Evolutionary conservation across 2,797 vertebrate genomes (phyloP).

Genomic region (Chaetodon trifasciatus): DNA sequence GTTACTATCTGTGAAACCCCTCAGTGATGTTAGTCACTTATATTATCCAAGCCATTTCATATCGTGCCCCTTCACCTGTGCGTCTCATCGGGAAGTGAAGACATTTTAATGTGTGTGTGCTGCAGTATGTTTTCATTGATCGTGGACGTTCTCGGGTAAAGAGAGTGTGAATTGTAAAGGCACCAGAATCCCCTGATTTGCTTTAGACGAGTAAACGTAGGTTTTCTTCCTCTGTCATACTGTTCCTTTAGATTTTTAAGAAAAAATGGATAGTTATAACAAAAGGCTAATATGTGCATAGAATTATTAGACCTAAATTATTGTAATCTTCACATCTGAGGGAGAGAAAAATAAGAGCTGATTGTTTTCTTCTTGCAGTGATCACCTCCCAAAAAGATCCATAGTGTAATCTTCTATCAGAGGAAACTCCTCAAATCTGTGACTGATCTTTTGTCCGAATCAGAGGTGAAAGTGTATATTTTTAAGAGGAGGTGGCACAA

Average conservation of each 20-base stretch:
- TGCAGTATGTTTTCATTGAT: slow-evolving; percentile 44
- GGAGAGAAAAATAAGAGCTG: background rate
- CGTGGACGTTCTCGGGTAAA: slow-evolving; percentile 38
- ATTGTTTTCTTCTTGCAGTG: slow-evolving; percentile 8
- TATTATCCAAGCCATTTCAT: slow-evolving; percentile 29
- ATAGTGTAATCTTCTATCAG: background rate
- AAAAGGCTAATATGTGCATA: slow-evolving; percentile 44
- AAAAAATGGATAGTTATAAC: slow-evolving; percentile 22
- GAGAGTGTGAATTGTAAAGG: slow-evolving; percentile 36
- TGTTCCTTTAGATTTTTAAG: slow-evolving; percentile 58
- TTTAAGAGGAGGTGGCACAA: slow-evolving; percentile 26
- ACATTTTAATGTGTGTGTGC: slow-evolving; percentile 31
- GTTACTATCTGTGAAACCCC: slow-evolving; percentile 23
- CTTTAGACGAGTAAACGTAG: slow-evolving; percentile 14
- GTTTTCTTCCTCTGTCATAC: slow-evolving; percentile 28
- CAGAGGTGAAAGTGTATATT: slow-evolving; percentile 29
- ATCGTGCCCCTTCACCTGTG: slow-evolving; percentile 38
- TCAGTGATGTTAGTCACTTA: slow-evolving; percentile 26
- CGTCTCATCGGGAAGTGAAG: slow-evolving; percentile 28
- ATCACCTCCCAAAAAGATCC: background rate
- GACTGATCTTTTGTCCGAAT: slow-evolving; percentile 22
- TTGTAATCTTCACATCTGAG: slow-evolving; percentile 43
- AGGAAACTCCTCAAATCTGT: slow-evolving; percentile 1
- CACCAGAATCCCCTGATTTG: slow-evolving; percentile 23
- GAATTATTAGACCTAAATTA: slow-evolving; percentile 48